A percentile compares a stretch with the other conserved stretches of the same genome.
Conservation (phyloP, 2,113 vertebrate species). For the Pionites leucogaster region DNA sequence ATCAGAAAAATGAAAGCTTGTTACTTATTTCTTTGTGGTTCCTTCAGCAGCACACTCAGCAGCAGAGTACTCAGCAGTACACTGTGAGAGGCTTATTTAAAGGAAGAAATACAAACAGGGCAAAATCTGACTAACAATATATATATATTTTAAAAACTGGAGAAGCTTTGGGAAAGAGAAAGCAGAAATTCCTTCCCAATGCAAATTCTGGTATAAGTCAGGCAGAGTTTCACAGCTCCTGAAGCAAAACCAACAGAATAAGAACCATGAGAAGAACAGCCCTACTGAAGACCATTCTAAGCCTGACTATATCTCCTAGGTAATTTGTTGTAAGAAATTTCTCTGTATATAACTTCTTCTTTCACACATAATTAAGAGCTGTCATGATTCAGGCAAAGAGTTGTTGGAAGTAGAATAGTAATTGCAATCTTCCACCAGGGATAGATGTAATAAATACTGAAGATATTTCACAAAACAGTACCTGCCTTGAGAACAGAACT, state of each 20-base stretch:
- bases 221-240: background rate
- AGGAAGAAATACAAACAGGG: background rate
- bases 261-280: background rate
- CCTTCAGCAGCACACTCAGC: background rate
- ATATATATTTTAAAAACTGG: background rate
- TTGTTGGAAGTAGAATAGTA: constrained; percentile 22
- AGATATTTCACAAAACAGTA: background rate
- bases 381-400: constrained; percentile 17
- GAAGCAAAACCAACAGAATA: background rate
- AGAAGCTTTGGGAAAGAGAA: background rate
- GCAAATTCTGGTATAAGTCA: background rate
- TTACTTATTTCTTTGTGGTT: background rate
- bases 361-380: constrained; percentile 55
- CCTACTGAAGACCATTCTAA: background rate
- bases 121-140: background rate
- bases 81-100: background rate
- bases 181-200: background rate
- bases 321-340: background rate
- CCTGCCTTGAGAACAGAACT: background rate
- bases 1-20: background rate
- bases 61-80: background rate
- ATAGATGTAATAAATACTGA: constrained; percentile 18
- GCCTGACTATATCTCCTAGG: background rate
- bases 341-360: background rate
- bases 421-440: constrained; percentile 12